Conservation (phyloP, 2,113 vertebrate genomes). For the Clarias batrachus region DNA sequence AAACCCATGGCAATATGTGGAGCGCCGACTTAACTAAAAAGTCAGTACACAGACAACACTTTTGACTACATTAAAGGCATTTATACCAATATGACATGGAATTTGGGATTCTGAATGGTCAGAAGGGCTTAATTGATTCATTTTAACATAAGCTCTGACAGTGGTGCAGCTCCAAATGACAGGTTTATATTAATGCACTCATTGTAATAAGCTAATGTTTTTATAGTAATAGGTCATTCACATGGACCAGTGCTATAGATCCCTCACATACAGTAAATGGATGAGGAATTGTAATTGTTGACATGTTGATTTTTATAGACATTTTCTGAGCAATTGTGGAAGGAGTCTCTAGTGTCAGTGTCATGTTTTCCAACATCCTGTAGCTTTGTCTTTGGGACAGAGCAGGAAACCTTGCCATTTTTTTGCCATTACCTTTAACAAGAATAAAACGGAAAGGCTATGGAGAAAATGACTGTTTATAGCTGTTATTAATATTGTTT, state of each 20-base stretch:
- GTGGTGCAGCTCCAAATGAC: background rate
- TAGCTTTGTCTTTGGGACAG: background rate
- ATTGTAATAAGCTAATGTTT: background rate
- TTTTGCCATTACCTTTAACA: background rate
- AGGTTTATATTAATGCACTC: background rate
- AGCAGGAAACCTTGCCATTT: background rate
- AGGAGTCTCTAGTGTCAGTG: background rate
- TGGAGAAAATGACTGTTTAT: background rate
- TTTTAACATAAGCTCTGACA: background rate
- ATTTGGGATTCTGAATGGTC: background rate
- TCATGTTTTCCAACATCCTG: background rate
- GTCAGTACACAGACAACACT: background rate
- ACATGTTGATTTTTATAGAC: background rate
- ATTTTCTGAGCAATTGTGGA: background rate
- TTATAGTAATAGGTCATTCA: background rate
- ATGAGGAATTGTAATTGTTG: background rate
- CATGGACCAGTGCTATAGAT: background rate
- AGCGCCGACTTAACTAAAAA: background rate
- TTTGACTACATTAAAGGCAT: background rate
- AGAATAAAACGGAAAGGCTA: too few species aligned
- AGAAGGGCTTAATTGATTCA: background rate
- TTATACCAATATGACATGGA: background rate
- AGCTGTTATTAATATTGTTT: background rate
- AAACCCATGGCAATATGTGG: background rate
- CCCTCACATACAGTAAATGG: background rate